Percentiles rank a stretch among this genome's conserved stretches.
Conservation (phyloP, 2,113 vertebrate genomes). For the Cacatua alba region DNA sequence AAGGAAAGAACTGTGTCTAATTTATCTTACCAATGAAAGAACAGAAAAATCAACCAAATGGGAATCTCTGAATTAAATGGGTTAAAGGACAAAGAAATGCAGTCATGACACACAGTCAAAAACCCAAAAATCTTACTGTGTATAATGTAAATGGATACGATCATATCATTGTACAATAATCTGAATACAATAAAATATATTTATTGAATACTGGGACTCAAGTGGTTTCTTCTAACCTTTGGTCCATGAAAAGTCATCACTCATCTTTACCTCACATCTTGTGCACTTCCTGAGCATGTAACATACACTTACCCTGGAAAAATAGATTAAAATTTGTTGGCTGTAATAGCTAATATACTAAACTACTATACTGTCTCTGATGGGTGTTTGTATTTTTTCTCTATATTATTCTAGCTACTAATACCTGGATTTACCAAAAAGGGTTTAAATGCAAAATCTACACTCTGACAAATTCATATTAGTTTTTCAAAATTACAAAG, state of each 20-base stretch:
- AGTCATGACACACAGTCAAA: background rate
- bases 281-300: background rate
- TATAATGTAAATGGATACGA: background rate
- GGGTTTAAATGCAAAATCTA: background rate
- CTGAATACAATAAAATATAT: background rate
- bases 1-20: background rate
- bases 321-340: background rate
- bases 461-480: background rate
- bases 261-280: background rate
- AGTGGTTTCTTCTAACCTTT: background rate
- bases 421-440: background rate
- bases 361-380: background rate
- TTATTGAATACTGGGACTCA: background rate
- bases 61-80: background rate
- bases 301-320: background rate
- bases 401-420: background rate
- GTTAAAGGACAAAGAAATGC: background rate
- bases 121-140: fast-evolving
- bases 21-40: background rate
- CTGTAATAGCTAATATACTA: background rate
- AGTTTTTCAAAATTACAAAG: background rate
- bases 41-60: background rate
- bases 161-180: background rate
- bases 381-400: background rate
- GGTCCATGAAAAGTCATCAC: background rate